phyloP scores from a whole-genome alignment of 2,888 invertebrate genomes.

The Cenopis cana region DNA sequence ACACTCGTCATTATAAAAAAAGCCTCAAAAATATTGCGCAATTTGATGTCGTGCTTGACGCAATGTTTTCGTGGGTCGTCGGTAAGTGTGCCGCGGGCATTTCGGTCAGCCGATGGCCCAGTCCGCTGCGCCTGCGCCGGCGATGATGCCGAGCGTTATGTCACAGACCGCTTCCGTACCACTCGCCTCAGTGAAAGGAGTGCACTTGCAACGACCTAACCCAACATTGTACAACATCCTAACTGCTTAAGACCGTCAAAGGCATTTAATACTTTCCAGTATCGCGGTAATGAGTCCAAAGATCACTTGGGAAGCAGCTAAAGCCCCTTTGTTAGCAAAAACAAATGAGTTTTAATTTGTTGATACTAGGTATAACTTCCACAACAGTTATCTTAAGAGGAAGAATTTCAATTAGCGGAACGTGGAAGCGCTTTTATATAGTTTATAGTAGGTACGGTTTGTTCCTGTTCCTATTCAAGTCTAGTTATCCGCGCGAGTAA shows the following conservation, averaged over 20 bases:
- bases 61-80: slow-evolving; percentile 82
- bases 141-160: slow-evolving; percentile 45
- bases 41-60: slow-evolving; percentile 77
- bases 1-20: slow-evolving; percentile 59
- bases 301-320: not conserved
- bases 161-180: slow-evolving; percentile 69
- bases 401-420: slow-evolving; percentile 46
- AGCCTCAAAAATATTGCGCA: slow-evolving; percentile 67
- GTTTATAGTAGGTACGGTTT: not conserved
- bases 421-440: slow-evolving; percentile 35
- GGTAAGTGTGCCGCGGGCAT: slow-evolving; percentile 80
- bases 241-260: not conserved
- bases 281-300: not conserved
- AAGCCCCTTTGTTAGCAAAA: not conserved
- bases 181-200: slow-evolving; percentile 62
- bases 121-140: slow-evolving; percentile 55
- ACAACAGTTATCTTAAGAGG: slow-evolving; percentile 59
- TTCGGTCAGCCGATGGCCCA: slow-evolving; percentile 81
- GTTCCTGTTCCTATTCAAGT: slow-evolving; percentile 25
- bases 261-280: not conserved
- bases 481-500: slow-evolving; percentile 6
- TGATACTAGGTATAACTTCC: not conserved
- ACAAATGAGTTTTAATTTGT: not conserved
- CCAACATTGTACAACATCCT: slow-evolving; percentile 1
- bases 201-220: slow-evolving; percentile 39